phyloP scores from a whole-genome alignment of 2,797 vertebrate species.

The Jordanella pulchra region DNA sequence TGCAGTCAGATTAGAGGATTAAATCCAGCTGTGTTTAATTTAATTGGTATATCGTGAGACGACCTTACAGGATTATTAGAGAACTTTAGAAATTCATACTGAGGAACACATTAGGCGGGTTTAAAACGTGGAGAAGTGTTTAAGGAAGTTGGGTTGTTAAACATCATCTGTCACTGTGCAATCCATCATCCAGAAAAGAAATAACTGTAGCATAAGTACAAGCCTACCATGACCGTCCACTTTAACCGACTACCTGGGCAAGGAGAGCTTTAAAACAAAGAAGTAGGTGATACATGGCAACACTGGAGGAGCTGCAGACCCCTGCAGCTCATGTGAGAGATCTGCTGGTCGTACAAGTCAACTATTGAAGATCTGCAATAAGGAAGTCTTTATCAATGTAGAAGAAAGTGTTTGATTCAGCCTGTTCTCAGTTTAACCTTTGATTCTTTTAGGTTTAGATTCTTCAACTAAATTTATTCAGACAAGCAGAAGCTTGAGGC shows the following conservation, averaged over 20 bases:
- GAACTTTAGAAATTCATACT: no score
- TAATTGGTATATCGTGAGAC: background rate
- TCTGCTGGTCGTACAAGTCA: no score
- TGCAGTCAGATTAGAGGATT: no score
- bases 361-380: no score
- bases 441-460: background rate
- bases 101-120: background rate
- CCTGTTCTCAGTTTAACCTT: background rate
- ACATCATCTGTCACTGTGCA: background rate
- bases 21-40: background rate
- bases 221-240: background rate
- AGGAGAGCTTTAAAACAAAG: background rate
- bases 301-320: background rate
- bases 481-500: background rate
- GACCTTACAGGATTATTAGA: background rate
- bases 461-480: background rate
- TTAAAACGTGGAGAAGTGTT: background rate
- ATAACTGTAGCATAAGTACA: background rate
- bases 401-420: no score
- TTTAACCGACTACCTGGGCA: background rate
- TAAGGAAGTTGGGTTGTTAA: background rate
- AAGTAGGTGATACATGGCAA: background rate
- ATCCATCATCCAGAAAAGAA: no score
- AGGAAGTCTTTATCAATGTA: no score
- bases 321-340: background rate